Evolutionary conservation across 2,113 vertebrate species (phyloP).

Genomic region (Aphyosemion australe): DNA sequence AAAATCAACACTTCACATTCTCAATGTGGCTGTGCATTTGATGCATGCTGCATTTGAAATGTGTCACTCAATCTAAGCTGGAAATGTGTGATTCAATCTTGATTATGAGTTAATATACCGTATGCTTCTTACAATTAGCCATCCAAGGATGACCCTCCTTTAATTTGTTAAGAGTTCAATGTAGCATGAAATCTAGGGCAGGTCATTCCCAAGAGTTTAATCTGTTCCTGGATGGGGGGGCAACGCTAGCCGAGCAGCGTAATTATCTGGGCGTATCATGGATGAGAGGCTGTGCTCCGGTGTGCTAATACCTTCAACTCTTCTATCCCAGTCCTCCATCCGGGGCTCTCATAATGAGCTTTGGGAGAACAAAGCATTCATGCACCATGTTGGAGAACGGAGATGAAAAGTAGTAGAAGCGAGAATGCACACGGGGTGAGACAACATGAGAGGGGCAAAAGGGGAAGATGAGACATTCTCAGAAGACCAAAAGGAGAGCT

Average conservation of each 20-base stretch:
- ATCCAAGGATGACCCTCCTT: constrained; percentile 76
- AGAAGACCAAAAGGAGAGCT: constrained; percentile 48
- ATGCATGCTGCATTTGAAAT: constrained; percentile 11
- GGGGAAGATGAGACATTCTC: constrained; percentile 53
- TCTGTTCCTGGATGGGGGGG: constrained; percentile 55
- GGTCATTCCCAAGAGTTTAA: constrained; percentile 78
- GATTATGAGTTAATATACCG: constrained; percentile 79
- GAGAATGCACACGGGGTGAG: constrained; percentile 20
- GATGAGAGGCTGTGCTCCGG: constrained; percentile 58
- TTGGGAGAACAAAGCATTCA: constrained; percentile 12
- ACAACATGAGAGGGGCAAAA: constrained; percentile 31
- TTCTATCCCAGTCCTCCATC: constrained; percentile 38
- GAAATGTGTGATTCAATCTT: constrained; percentile 78
- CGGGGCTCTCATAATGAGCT: constrained; percentile 59
- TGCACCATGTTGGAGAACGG: neutral
- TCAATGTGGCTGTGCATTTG: too few relatives aligned
- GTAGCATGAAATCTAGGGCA: constrained; percentile 80
- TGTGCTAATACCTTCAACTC: constrained; percentile 63
- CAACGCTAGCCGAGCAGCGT: constrained; percentile 41
- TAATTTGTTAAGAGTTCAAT: constrained; percentile 83
- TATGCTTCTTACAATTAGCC: constrained; percentile 80
- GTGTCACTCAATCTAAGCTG: constrained; percentile 41
- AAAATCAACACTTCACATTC: too few relatives aligned
- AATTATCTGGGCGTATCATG: constrained; percentile 72
- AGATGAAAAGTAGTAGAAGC: constrained; percentile 16